Percentiles rank a stretch among this genome's conserved stretches.
These are phyloP conservation scores for Caenorhabditis inopinata DNA, from an alignment of 1,140 invertebrate genomes.

Conservation along the genomic window DNA sequence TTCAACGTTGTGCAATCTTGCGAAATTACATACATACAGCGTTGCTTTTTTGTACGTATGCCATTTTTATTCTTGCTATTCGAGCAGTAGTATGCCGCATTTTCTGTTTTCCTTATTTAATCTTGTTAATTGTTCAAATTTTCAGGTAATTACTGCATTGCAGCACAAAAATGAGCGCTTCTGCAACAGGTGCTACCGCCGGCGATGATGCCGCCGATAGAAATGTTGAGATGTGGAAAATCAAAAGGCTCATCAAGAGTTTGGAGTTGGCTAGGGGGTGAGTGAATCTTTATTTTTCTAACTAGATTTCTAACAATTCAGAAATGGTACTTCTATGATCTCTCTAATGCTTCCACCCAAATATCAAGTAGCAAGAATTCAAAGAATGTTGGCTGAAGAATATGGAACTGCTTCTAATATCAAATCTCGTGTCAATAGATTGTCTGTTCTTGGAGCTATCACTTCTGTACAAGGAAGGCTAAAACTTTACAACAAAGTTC, in stretches of 20 bases:
- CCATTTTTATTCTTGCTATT: too few relatives aligned
- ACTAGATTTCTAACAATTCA: conserved; percentile 71
- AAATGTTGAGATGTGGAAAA: conserved; percentile 99
- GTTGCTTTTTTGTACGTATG: too few relatives aligned
- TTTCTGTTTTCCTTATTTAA: too few relatives aligned
- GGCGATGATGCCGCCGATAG: conserved; percentile 76
- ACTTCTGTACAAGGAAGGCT: conserved; percentile 98
- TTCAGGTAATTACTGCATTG: not conserved
- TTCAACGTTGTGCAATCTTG: too few relatives aligned
- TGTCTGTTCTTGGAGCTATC: conserved; percentile 97
- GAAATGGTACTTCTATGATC: conserved; percentile 99
- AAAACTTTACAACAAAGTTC: conserved; percentile 98
- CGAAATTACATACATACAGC: too few relatives aligned
- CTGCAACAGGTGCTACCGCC: conserved; percentile 31
- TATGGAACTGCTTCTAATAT: conserved; percentile 99
- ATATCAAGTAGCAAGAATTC: conserved; percentile 97
- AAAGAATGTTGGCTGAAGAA: conserved; percentile 99
- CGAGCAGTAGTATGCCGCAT: too few relatives aligned
- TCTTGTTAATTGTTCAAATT: too few relatives aligned
- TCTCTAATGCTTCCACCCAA: conserved; percentile 98
- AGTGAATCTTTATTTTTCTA: conserved; percentile 54
- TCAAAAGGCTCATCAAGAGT: conserved; percentile 99
- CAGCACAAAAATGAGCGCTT: conserved; percentile 21
- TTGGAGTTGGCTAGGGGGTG: conserved; percentile 99
- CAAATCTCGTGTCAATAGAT: conserved; percentile 94